Conservation (phyloP, 2,888 invertebrate species). For the Drosophila histrio region DNA sequence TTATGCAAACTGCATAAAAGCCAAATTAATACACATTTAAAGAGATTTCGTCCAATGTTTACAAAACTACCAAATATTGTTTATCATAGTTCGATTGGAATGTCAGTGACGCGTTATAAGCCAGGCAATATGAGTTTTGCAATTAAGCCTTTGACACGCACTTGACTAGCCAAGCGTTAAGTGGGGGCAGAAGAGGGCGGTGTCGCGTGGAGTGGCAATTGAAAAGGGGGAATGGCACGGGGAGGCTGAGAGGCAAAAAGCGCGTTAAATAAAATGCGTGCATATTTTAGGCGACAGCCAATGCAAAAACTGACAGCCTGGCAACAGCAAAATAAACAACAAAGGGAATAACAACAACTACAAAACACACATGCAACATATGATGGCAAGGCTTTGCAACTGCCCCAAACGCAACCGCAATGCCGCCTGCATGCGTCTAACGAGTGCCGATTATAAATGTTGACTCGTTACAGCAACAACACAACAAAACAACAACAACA, state of each 20-base stretch:
- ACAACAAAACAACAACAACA: slow-evolving; percentile 12
- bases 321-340: slow-evolving; percentile 32
- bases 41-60: background rate
- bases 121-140: slow-evolving; percentile 47
- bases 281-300: slow-evolving; percentile 67
- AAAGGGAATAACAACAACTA: slow-evolving; percentile 13
- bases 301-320: slow-evolving; percentile 53
- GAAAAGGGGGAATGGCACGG: background rate
- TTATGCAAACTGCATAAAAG: background rate
- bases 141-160: slow-evolving; percentile 58
- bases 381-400: slow-evolving; percentile 30
- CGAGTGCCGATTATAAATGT: slow-evolving; percentile 58
- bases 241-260: slow-evolving; percentile 19
- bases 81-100: slow-evolving; percentile 4
- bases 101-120: slow-evolving; percentile 43
- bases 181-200: background rate
- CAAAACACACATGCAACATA: slow-evolving; percentile 22
- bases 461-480: slow-evolving; percentile 38
- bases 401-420: slow-evolving; percentile 38
- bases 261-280: slow-evolving; percentile 68
- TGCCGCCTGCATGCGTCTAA: slow-evolving; percentile 48
- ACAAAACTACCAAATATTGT: background rate
- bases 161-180: slow-evolving; percentile 22
- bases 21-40: background rate
- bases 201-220: background rate